Evolutionary conservation across 1,140 invertebrate species (phyloP), one percentile per base, ranked within the genome.

Genomic region (Bombus vancouverensis): DNA sequence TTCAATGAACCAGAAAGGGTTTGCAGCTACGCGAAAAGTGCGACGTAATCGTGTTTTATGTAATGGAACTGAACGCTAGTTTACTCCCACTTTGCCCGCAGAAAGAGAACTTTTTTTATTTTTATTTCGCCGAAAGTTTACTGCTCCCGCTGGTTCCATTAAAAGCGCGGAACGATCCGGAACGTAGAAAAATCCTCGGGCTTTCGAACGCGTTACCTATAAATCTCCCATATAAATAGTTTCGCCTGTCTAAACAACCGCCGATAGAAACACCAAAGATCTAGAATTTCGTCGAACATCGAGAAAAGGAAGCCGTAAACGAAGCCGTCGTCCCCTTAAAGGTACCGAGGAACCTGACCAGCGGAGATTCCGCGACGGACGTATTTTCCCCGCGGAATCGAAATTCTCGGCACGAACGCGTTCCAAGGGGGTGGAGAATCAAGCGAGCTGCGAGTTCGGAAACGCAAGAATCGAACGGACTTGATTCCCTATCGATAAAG

Each of bases 31-130:
- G 74, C 28, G 47, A 70, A 78, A 70, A 57, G 34, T 39, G 82
- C 71, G 57, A 65, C 81, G 59, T 83, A 78, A 83, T 62, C 62
- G 77, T 68, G 77, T 83, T 83, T 83, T 68, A 59, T 77, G 47
- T 68, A 78, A 68, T 76, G 74, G 44, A 70, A 77, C 65, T 47
- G 65, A 57, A 57, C 62, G 62, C 62, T 18, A 72, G 53, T 83
- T 77, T 82, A 47, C 42, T 79, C 65, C 75, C 75, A 68, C 42
- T 62, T 81, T 70, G 34, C 6, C n/a, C 53, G 28, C 42, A 42
- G 5, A 18, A 68, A 32, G 47, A 62, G 28, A 25, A 22, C 1
- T 6, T 18, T 79, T 47, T 47, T 47, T 22, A 3, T 13, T 34
- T 34, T 22, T 68, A 9, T 68, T 22, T 34, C 25, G 39, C 6